Conservation (phyloP, 2,113 vertebrate genomes). For the Elephantulus edwardii region DNA sequence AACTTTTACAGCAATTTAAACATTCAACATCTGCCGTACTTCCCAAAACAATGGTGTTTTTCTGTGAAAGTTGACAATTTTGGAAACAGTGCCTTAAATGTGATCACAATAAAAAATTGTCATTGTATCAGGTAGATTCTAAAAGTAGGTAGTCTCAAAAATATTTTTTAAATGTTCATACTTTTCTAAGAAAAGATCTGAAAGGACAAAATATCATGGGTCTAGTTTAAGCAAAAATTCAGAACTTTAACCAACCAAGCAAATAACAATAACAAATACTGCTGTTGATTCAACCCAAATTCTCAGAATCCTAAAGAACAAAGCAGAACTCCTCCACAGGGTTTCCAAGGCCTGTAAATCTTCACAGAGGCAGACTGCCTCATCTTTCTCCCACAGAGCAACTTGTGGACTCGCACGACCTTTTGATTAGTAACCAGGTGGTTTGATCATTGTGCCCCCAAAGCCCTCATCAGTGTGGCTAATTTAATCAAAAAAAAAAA, state of each 20-base stretch:
- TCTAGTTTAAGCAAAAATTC: not conserved
- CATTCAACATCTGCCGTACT: not conserved
- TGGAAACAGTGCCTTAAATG: not conserved
- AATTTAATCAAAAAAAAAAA: not conserved
- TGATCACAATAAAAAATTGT: not conserved
- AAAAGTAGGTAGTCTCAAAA: not conserved
- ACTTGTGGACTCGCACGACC: no score
- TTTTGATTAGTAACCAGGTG: no score
- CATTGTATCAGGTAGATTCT: not conserved
- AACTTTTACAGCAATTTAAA: not conserved
- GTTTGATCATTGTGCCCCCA: no score
- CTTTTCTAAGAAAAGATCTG: slow-evolving; percentile 12
- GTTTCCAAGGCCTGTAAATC: no score
- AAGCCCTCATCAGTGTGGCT: not conserved
- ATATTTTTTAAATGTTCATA: not conserved
- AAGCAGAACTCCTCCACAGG: no score
- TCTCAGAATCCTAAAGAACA: no score
- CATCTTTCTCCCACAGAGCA: no score
- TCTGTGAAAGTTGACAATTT: not conserved
- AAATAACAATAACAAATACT: no score
- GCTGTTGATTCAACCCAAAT: no score
- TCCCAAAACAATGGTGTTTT: slow-evolving; percentile 11
- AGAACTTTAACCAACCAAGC: no score
- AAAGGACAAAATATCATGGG: not conserved
- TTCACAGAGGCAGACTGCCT: no score